A percentile compares a stretch with the other conserved stretches of the same genome.
Conservation (phyloP, 2,113 vertebrate genomes). For the Dicentrarchus labrax region DNA sequence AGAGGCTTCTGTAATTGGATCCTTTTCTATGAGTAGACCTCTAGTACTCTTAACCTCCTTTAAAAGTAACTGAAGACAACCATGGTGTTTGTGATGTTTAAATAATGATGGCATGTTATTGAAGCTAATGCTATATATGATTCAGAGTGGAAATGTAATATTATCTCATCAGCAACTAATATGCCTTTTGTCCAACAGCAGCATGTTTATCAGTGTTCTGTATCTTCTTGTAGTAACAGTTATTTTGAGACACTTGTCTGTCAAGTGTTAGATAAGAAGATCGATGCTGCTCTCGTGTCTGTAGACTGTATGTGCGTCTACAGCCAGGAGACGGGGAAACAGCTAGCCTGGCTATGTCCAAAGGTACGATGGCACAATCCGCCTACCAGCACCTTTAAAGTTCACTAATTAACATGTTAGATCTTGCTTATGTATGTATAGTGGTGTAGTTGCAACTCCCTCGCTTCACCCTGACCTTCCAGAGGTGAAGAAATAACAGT, state of each 20-base stretch:
- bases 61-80: constrained; percentile 3
- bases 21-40: constrained; percentile 40
- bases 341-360: neutral
- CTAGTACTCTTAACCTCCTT: constrained; percentile 16
- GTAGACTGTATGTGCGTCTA: no score
- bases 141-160: neutral
- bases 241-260: no score
- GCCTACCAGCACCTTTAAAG: neutral
- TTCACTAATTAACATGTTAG: neutral
- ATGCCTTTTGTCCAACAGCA: neutral
- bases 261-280: no score
- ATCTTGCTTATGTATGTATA: no score
- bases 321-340: neutral
- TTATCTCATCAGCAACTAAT: no score
- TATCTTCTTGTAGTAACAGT: neutral
- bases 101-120: constrained; percentile 3
- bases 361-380: neutral
- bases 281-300: no score
- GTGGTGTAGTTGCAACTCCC: no score
- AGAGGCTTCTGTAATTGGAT: constrained; percentile 50
- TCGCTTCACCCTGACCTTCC: no score
- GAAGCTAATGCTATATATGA: neutral
- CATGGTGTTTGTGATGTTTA: neutral
- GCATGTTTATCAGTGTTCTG: neutral
- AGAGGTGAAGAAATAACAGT: no score